Base-by-base conservation (phyloP, 2,797 vertebrate genomes). In the Alexandromys oeconomus region DNA sequence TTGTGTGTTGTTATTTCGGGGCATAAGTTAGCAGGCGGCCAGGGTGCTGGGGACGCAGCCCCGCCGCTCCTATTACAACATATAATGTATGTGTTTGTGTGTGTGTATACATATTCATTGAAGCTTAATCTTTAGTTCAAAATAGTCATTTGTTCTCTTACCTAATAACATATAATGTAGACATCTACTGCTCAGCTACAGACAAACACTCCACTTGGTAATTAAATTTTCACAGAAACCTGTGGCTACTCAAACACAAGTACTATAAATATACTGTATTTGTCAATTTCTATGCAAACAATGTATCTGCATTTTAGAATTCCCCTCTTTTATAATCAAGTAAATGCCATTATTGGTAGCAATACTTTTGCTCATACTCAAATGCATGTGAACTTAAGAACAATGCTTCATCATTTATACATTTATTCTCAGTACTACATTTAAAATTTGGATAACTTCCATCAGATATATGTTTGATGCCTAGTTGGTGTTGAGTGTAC, bases 291-390 rank as follows among this genome's bases (percentile, higher is more conserved):
- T 54, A 90, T 54, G 51, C 76, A 84, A 2, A 82, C 2, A 59
- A 71, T 89, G 59, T 57, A 89, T 8, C 69, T 82, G 37, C 6
- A 90, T 67, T 89, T 94, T 89, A 90, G 23, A 93, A 73, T 27
- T 71, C 3, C 7, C 43, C 12, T 57, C 31, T 57, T 77, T 73
- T 92, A 71, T 92, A 96, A 48, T 81, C 74, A 91, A 67, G 0
- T 87, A 85, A 92, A 94, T 93, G 57, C 11, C 63, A 65, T 43
- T 78, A 84, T 5, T 65, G 7, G 25, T 65, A 3, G 27, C 40
- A 81, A 48, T 21, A 80, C 13, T 67, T 87, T 87, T 91, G 14
- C 15, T 84, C 78, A 76, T 12, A 74, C 11, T 87, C 76, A 84
- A 12, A 57, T 81, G 43, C 69, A 17, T 93, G 17, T 93, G 9